Evolutionary conservation across 2,113 vertebrate genomes (phyloP), one percentile per base, ranked within the genome.

Genomic region (Coptodon rendalli): DNA sequence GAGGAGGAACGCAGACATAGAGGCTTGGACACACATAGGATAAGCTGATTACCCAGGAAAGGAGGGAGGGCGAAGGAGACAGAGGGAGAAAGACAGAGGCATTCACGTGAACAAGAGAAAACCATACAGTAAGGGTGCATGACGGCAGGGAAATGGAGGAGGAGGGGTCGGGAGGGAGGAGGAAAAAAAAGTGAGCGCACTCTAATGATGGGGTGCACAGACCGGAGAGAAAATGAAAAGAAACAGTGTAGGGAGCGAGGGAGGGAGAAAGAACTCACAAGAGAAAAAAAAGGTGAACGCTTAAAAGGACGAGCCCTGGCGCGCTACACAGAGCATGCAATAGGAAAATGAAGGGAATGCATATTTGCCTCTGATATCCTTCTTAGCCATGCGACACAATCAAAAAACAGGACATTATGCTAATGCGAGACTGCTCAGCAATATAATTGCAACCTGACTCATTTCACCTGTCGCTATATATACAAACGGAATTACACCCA

Each of bases 1-100:
- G 90, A 92, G 89, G 90, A 94, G 92, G 92, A 95, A 94, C 92
- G 91, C 94, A 95, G 94, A 95, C 92, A 93, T 50, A 92, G 94
- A 88, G 90, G 93, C 92, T 93, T 94, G 95, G 94, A 96, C 95
- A 95, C 95, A 95, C 94, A 95, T 91, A 87, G 94, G 95, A 96
- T 96, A 97, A 96, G 96, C 95, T 96, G 96, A 96, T 95, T 96
- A 95, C 89, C 91, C 91, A 91, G 83, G 87, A 86, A 82, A 82
- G 50, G 31, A 84, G 87, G 85, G 90, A 92, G 89, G 87, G 90
- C 50, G 85, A 76, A 87, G 86, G 89, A 91, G 85, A 66, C 36
- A 50, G 86, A 84, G 91, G 86, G 78, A 84, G 89, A 86, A 48
- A 88, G 82, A 88, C 71, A 80, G 84, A 86, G 87, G 88, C 83